phyloP scores from a whole-genome alignment of 92 coral and sea anemone species.

The Blastomussa wellsi region DNA sequence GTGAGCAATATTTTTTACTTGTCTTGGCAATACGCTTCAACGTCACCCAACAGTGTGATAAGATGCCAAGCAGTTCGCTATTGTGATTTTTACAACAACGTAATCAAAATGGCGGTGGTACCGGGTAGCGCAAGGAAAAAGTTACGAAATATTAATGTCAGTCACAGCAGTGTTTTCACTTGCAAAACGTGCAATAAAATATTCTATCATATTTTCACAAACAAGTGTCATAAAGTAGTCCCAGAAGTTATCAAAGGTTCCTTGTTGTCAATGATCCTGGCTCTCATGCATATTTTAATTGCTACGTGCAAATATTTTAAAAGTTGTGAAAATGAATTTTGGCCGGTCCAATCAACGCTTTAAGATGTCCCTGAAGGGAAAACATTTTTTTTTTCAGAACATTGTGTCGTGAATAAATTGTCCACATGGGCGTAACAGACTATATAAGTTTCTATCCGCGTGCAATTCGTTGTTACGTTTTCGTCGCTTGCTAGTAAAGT shows the following conservation, averaged over 20 bases:
- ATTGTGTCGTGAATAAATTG: background rate
- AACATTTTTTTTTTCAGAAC: background rate
- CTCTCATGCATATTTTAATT: background rate
- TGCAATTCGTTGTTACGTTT: background rate
- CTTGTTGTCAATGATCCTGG: background rate
- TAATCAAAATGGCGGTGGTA: no score
- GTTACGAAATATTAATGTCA: no score
- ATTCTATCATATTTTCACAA: background rate
- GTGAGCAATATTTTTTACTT: no score
- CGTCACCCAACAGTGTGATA: no score
- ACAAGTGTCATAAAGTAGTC: background rate
- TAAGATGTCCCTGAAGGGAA: background rate
- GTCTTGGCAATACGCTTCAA: no score
- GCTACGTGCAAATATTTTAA: background rate
- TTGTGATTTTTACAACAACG: no score
- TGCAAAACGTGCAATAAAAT: background rate
- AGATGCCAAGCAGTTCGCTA: no score
- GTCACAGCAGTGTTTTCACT: no score
- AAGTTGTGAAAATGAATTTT: background rate
- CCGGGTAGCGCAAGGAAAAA: no score
- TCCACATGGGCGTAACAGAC: conserved; percentile 11
- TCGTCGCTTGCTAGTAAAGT: background rate
- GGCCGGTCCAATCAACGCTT: conserved; percentile 1
- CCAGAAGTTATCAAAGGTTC: background rate
- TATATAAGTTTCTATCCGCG: conserved; percentile 12